Evolutionary conservation across 2,888 invertebrate genomes (phyloP).

Genomic region (Oeneis ivallda): DNA sequence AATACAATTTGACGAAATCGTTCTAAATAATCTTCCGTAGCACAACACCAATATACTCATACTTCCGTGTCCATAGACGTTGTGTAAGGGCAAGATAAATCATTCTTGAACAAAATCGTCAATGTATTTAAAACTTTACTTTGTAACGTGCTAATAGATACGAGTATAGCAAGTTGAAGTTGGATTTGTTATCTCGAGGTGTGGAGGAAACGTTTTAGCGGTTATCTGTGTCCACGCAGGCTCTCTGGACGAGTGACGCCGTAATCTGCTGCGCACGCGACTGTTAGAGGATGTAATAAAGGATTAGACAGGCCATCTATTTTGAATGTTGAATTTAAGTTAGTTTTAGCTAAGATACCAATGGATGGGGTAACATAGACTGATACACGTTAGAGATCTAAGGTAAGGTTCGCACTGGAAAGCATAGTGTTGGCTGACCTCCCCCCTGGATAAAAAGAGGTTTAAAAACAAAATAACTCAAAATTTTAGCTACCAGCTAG

Average conservation of each 20-base stretch:
- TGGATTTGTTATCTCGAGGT: conserved; percentile 39
- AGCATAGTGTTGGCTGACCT: too few relatives aligned
- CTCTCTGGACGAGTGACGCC: conserved; percentile 53
- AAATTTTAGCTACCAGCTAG: too few relatives aligned
- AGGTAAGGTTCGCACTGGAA: too few relatives aligned
- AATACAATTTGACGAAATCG: conserved; percentile 13
- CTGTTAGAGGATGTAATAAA: conserved; percentile 36
- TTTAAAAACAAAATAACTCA: too few relatives aligned
- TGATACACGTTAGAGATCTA: too few relatives aligned
- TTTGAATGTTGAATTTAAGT: not conserved
- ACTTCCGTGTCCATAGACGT: not conserved
- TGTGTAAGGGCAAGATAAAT: not conserved
- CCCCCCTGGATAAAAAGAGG: too few relatives aligned
- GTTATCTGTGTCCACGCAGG: conserved; percentile 55
- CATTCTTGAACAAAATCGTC: not conserved
- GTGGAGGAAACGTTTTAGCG: conserved; percentile 59
- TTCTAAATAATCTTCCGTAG: conserved; percentile 5
- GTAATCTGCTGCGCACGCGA: conserved; percentile 69
- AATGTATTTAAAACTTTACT: not conserved
- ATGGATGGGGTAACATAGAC: too few relatives aligned
- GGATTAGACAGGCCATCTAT: conserved; percentile 25
- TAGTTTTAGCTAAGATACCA: too few relatives aligned
- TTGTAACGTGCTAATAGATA: not conserved
- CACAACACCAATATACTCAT: not conserved
- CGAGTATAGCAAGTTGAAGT: not conserved